Evolutionary conservation across 2,797 vertebrate genomes (phyloP), one percentile per base, ranked within the genome.

Genomic region (Peromyscus attwateri): DNA sequence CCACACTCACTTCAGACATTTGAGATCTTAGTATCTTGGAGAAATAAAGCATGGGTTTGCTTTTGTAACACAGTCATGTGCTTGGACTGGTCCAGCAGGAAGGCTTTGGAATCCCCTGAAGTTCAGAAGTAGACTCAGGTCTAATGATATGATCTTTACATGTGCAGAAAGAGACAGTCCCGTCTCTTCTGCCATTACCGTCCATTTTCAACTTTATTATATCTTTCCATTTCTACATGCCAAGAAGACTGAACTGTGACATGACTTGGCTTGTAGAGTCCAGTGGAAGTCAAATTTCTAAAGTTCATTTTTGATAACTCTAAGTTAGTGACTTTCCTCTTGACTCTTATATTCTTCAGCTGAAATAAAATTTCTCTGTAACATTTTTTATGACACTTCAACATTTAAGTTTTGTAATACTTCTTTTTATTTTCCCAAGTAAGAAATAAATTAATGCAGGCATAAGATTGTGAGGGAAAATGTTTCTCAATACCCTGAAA

Each of bases 381-480:
- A 80, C 57, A 81, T 55, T 70, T 60, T 92, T 52, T 37, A 79
- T 68, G 60, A 25, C 43, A 10, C 19, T 62, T 84, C 92, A 43
- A 84, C 83, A 79, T 57, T 91, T 88, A 96, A 64, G 55, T 40
- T 89, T 17, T 40, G 17, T 79, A 75, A 49, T 80, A 68, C 21
- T 87, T 77, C 37, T 19, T 89, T 92, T 97, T 82, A 94, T 92
- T 92, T 95, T 25, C 37, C 70, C 55, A 94, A 83, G 34, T 87
- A 70, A 85, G 76, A 75, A 96, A 83, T 46, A 94, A 94, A 83
- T 82, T 71, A 90, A 93, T 29, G 14, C 46, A 88, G 19, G 16
- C 81, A 88, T 81, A 55, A 95, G 57, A 68, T 57, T 55, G 62
- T 81, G 80, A 66, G 16, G 76, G 49, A 76, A 93, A 82, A 27